Base-by-base conservation (phyloP, 1,140 invertebrate species). In the Formica selysi region DNA sequence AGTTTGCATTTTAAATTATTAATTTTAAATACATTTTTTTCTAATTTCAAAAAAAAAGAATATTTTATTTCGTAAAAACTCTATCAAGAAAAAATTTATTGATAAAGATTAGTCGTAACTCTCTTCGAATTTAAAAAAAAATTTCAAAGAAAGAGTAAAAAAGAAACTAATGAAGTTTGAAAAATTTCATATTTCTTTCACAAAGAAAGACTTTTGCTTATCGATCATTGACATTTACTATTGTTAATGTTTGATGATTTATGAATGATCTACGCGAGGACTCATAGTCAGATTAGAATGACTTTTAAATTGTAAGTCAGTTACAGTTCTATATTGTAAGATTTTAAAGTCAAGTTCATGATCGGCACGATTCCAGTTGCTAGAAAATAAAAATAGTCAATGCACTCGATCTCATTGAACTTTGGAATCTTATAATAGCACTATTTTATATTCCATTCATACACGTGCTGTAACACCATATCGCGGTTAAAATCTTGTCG, bases 341-440 rank as follows among this genome's bases (percentile, higher is more conserved):
- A 38, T 70, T 29, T 29, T 73, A 89, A 89, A 80, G 78, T 89
- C 89, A 90, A 90, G 89, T 89, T 89, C 87, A 86, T 65, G 32
- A 22, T 57, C 6, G 10, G 22, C 59, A 65, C 13, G n/a, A 8
- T 11, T 79, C 16, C 44, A 10, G 59, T 86, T 59, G 11, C 22
- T 57, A 29, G 16, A n/a, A 51, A 13, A 67, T 11, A 29, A 38
- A 51, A 79, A 38, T 78, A 11, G 5, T 11, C 11, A 44, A 65
- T 48, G 19, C 26, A 29, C 29, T 65, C 41, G 2, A 22, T 51
- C 4, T 54, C 4, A 29, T 44, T 62, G 1, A n/a, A 10, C 16
- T 16, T 76, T 51, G n/a, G n/a, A 76, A 59, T 26, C 4, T 8
- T 16, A 22, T 22, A 22, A 7, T 59, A 57, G 32, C 32, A 6